Evolutionary conservation across 2,113 vertebrate species (phyloP), one percentile per base, ranked within the genome.

Genomic region (Aegotheles bennettii): DNA sequence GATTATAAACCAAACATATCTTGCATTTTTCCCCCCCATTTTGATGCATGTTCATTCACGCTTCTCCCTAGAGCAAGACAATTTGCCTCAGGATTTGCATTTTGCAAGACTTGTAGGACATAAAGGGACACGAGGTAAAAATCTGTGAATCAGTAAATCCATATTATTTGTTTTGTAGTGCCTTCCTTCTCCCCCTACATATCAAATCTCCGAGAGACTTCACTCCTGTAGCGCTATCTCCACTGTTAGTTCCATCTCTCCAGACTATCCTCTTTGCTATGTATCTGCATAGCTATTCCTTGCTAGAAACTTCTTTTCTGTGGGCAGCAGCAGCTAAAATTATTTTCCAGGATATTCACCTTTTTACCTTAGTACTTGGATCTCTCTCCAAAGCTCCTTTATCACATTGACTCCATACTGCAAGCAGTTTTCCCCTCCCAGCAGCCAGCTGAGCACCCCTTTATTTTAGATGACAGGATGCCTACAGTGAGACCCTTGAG

Each of bases 391-490:
- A 42, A 92, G 43, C 10, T 54, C n/a, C 51, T 43, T 64, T 36
- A 24, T 35, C 33, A 38, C 26, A 35, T 0, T 8, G 24, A 68
- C 38, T 64, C 53, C 7, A 3, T 19, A 60, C 0, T 7, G 2
- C 29, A 53, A 67, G 40, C 28, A 61, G 24, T 40, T 36, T 67
- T 63, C 35, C 16, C 23, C 35, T 75, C 54, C 15, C 65, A 82
- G 64, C 38, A 80, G 33, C 8, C 40, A 76, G 51, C 17, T 71
- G 24, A 79, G 31, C 11, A 48, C 6, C 10, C 68, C 47, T 13
- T 14, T 47, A 75, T 47, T 89, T 78, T 51, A 71, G 56, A 54
- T 18, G 23, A 40, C 43, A 73, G 47, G 33, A 38, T 0, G 0
- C 28, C 69, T 74, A 21, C 2, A 0, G 1, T 36, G 28, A 45